phyloP scores from a whole-genome alignment of 2,888 invertebrate species.

The Cetonia aurata region DNA sequence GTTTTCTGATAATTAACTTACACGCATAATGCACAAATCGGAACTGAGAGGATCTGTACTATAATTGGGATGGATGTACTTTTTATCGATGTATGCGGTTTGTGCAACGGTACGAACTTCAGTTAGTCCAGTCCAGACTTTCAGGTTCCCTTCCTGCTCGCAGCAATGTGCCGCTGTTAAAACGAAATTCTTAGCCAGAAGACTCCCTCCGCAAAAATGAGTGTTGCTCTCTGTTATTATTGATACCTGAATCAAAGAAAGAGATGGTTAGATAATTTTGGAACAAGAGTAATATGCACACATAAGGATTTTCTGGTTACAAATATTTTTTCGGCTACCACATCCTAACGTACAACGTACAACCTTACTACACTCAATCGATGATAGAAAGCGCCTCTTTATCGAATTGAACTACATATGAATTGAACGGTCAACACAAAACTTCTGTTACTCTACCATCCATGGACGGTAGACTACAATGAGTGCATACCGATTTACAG shows the following conservation, averaged over 20 bases:
- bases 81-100: conserved; percentile 1
- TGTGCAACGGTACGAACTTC: not conserved
- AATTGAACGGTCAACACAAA: too few relatives aligned
- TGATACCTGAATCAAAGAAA: conserved; percentile 10
- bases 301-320: too few relatives aligned
- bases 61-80: conserved; percentile 14
- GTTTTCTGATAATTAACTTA: not conserved
- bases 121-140: conserved; percentile 19
- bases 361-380: too few relatives aligned
- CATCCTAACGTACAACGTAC: too few relatives aligned
- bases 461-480: too few relatives aligned
- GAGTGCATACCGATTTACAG: too few relatives aligned
- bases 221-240: conserved; percentile 15
- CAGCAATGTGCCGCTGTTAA: conserved; percentile 23
- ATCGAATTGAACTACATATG: too few relatives aligned
- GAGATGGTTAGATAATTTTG: not conserved
- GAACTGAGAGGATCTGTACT: conserved; percentile 14
- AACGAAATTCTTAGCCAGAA: conserved; percentile 17
- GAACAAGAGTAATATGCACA: too few relatives aligned
- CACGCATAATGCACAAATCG: conserved; percentile 2
- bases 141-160: conserved; percentile 7
- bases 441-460: too few relatives aligned
- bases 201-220: conserved; percentile 2
- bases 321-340: too few relatives aligned
- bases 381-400: too few relatives aligned